Conservation (phyloP, 2,113 vertebrate genomes). For the Piprites chloris region DNA sequence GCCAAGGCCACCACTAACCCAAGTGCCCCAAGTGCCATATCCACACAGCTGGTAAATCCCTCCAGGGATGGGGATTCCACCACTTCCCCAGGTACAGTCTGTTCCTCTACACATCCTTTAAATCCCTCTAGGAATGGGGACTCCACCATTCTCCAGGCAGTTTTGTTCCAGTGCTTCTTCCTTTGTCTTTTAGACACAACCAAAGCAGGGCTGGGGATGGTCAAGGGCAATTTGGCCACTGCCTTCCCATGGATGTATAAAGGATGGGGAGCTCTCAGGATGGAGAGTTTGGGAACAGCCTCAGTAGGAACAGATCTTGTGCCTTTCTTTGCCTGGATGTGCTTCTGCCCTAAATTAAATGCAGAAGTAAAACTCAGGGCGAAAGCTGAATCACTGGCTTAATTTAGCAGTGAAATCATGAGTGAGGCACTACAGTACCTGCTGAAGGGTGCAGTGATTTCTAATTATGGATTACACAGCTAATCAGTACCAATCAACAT, state of each 20-base stretch:
- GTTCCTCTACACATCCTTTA: neutral
- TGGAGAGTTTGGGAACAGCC: neutral
- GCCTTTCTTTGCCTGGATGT: neutral
- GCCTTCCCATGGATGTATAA: rapidly evolving
- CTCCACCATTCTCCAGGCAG: neutral
- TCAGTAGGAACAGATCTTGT: neutral
- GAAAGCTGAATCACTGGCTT: conserved; percentile 17
- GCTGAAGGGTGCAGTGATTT: conserved; percentile 64
- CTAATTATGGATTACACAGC: conserved; percentile 68
- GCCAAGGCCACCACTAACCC: neutral
- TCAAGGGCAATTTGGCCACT: rapidly evolving
- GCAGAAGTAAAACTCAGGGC: conserved; percentile 14
- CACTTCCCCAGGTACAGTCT: neutral
- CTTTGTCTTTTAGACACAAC: rapidly evolving
- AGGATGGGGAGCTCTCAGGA: neutral
- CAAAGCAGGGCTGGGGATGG: rapidly evolving
- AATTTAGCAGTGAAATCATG: conserved; percentile 1
- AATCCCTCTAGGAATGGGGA: neutral
- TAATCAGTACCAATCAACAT: conserved; percentile 71
- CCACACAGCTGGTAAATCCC: neutral
- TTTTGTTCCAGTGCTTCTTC: neutral
- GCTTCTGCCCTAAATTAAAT: conserved; percentile 10
- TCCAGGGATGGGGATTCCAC: too few relatives aligned
- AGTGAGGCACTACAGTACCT: conserved; percentile 42
- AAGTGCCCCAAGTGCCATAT: neutral